Evolutionary conservation across 2,797 vertebrate genomes (phyloP).

Genomic region (Microctenopoma lineatum): DNA sequence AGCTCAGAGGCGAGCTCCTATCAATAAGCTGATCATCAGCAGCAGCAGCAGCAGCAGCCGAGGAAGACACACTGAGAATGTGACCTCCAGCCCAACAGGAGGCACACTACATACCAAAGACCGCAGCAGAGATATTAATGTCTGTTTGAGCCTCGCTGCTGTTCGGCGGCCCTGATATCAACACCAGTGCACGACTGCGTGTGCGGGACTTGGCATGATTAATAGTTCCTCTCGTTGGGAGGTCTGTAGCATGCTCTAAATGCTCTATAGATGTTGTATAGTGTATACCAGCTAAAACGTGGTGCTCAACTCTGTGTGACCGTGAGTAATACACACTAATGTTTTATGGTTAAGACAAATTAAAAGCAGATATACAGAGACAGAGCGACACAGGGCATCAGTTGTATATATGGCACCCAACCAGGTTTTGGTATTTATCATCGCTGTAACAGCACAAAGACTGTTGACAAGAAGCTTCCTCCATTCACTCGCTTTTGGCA

Average conservation of each 20-base stretch:
- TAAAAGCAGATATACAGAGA: conserved; percentile 19
- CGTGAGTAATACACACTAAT: background rate
- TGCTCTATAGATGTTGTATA: conserved; percentile 15
- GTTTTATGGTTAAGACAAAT: conserved; percentile 22
- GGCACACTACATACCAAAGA: conserved; percentile 31
- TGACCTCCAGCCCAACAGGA: conserved; percentile 56
- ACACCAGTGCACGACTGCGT: conserved; percentile 20
- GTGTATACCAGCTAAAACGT: conserved; percentile 15
- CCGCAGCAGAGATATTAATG: conserved; percentile 29
- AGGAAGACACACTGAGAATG: conserved; percentile 10
- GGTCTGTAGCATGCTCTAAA: conserved; percentile 35
- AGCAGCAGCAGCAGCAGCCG: background rate
- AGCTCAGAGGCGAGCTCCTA: conserved; percentile 22
- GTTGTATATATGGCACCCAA: conserved; percentile 22
- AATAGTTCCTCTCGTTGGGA: conserved; percentile 47
- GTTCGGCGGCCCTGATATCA: conserved; percentile 36
- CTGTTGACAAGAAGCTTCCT: conserved; percentile 56
- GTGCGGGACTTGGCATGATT: conserved; percentile 55
- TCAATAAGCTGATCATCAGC: conserved; percentile 60
- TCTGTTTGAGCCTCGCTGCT: conserved; percentile 35
- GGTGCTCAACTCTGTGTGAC: conserved; percentile 13
- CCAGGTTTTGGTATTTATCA: conserved; percentile 57
- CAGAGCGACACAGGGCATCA: background rate
- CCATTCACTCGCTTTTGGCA: conserved; percentile 64
- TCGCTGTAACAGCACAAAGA: conserved; percentile 34